Percentiles rank a stretch among this genome's conserved stretches.
These are phyloP conservation scores for Drosophila ironensis DNA, from an alignment of 1,140 invertebrate genomes.

Conservation along the genomic window DNA sequence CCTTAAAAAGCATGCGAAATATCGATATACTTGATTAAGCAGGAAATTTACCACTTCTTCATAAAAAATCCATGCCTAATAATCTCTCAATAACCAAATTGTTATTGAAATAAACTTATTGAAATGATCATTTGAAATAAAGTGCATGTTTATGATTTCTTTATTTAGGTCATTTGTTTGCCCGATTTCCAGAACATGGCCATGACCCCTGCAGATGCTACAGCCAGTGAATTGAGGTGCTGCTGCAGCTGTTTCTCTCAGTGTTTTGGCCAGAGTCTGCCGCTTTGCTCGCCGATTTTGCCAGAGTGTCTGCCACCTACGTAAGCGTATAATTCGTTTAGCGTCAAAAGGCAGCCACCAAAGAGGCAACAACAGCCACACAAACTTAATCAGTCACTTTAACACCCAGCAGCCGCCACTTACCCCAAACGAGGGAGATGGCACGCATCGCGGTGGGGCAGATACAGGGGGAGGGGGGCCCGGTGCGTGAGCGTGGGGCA, in stretches of 20 bases:
- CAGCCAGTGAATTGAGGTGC: not conserved
- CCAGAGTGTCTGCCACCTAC: constrained; percentile 76
- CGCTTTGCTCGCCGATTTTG: constrained; percentile 32
- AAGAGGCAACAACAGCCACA: constrained; percentile 50
- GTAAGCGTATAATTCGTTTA: constrained; percentile 79
- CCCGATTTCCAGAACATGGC: too few species aligned
- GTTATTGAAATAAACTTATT: too few species aligned
- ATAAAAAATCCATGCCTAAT: too few species aligned
- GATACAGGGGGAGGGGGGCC: constrained; percentile 1
- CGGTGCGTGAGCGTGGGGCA: constrained; percentile 52
- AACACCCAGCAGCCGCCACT: constrained; percentile 66
- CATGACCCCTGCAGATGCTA: too few species aligned
- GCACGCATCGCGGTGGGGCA: not conserved
- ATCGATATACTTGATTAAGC: too few species aligned
- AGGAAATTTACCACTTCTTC: too few species aligned
- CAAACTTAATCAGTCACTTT: constrained; percentile 80
- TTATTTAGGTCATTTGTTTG: too few species aligned
- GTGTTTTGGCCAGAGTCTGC: not conserved
- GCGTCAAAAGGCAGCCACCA: constrained; percentile 53
- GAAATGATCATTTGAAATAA: too few species aligned
- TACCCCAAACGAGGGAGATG: constrained; percentile 18
- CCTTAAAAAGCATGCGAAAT: too few species aligned
- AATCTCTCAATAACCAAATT: too few species aligned
- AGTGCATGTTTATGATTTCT: too few species aligned
- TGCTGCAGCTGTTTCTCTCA: not conserved